These are phyloP conservation scores for Phalacrocorax pelagicus DNA, from an alignment of 2,113 vertebrate species.

Conservation along the genomic window DNA sequence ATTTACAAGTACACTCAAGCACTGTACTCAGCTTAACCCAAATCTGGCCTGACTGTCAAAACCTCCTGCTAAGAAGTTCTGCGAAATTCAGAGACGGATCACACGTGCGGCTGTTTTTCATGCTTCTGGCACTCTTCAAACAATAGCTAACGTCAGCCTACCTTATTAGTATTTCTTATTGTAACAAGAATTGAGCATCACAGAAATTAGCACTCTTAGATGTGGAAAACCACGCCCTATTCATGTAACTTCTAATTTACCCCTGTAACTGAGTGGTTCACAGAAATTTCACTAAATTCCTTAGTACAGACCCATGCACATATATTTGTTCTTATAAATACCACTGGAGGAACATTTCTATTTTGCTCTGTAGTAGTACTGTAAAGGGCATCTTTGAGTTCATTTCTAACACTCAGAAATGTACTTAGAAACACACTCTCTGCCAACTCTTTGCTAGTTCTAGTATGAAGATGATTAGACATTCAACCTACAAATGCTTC, in stretches of 20 bases:
- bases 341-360: neutral
- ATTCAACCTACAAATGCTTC: neutral
- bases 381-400: neutral
- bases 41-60: neutral
- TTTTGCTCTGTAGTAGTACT: neutral
- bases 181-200: neutral
- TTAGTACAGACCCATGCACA: rapidly evolving
- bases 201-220: neutral
- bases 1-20: neutral
- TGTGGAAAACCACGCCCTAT: neutral
- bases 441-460: neutral
- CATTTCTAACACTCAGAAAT: neutral
- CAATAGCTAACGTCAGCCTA: neutral
- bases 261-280: neutral
- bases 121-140: neutral
- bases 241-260: rapidly evolving
- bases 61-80: neutral
- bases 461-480: neutral
- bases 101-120: rapidly evolving
- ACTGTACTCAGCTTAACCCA: neutral
- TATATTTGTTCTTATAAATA: neutral
- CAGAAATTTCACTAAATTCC: neutral
- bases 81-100: neutral
- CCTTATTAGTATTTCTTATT: neutral
- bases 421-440: neutral